Conservation (phyloP, 2,113 vertebrate species). For the Actinemys pallida region DNA sequence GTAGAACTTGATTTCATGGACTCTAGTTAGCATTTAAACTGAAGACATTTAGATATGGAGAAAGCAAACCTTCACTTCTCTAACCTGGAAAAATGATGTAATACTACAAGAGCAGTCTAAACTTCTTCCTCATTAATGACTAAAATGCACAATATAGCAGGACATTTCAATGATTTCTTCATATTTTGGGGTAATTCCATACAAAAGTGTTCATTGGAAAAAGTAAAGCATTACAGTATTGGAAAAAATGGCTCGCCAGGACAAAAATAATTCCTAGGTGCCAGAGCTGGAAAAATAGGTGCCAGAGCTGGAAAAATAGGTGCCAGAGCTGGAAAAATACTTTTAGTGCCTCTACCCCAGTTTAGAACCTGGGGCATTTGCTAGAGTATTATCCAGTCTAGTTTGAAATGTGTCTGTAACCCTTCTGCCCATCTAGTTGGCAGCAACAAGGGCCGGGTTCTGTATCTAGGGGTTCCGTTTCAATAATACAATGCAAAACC, state of each 20-base stretch:
- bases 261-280: not conserved
- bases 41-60: slow-evolving; percentile 14
- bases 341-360: not conserved
- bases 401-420: not conserved
- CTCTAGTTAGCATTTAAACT: not conserved
- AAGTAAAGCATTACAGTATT: not conserved
- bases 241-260: not conserved
- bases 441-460: no score
- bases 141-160: slow-evolving; percentile 8
- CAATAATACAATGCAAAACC: no score
- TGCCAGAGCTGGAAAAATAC: not conserved
- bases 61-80: slow-evolving; percentile 23
- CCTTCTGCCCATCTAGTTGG: no score
- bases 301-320: not conserved
- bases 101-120: not conserved
- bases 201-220: not conserved
- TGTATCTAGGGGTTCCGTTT: no score
- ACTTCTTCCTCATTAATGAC: not conserved
- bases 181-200: not conserved
- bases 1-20: not conserved
- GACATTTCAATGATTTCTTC: slow-evolving; percentile 35
- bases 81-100: slow-evolving; percentile 20
- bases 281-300: not conserved
- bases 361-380: not conserved
- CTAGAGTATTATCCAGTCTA: not conserved